Evolutionary conservation across 1,140 invertebrate species (phyloP).

Genomic region (Portunus trituberculatus): DNA sequence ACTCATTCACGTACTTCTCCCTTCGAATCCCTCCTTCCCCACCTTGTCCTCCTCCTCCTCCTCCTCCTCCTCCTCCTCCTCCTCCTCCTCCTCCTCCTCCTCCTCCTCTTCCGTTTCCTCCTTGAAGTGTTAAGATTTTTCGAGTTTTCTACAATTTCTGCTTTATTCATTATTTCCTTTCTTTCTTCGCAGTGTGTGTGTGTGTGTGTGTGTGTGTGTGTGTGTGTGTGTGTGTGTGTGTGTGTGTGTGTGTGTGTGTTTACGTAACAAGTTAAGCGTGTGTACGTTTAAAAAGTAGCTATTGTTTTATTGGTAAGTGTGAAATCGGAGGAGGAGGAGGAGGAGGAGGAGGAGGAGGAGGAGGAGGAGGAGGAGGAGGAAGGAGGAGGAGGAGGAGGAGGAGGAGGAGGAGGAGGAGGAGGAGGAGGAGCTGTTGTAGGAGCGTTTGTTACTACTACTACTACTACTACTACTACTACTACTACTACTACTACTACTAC

Average conservation of each 20-base stretch:
- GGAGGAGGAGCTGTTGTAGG: too few relatives aligned
- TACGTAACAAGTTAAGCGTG: background rate
- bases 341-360: background rate
- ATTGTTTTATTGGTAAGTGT: background rate
- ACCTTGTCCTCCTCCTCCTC: background rate
- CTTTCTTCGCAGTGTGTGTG: background rate
- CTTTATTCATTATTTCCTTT: too few relatives aligned
- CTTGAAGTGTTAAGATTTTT: too few relatives aligned
- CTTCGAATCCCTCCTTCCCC: background rate
- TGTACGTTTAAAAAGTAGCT: background rate
- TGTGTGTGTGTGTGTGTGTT: conserved; percentile 44
- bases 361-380: background rate
- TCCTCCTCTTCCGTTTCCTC: too few relatives aligned
- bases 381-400: too few relatives aligned
- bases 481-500: background rate
- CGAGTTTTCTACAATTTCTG: too few relatives aligned
- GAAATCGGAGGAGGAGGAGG: background rate
- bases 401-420: background rate
- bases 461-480: background rate
- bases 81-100: background rate
- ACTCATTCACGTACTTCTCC: background rate
- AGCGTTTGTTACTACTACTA: background rate
- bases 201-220: background rate
- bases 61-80: background rate
- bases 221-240: conserved; percentile 47